These are phyloP conservation scores for Lepidonotus clava DNA, from an alignment of 2,888 invertebrate genomes.

Conservation along the genomic window DNA sequence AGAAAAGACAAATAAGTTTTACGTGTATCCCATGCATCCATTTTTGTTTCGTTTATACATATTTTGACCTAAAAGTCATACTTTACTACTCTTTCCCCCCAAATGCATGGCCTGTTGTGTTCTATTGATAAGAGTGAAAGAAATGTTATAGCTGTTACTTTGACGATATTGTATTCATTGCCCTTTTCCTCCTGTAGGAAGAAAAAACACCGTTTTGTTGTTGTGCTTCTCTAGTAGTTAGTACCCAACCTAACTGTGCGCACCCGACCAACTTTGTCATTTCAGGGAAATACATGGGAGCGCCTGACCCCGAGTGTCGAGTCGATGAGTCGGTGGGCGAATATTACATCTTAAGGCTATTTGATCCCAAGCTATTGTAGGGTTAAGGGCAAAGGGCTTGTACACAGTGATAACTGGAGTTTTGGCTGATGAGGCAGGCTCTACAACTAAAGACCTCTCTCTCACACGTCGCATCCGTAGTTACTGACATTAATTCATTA, in stretches of 20 bases:
- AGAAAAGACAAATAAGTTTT: too few relatives aligned
- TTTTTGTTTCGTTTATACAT: background rate
- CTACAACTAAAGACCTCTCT: background rate
- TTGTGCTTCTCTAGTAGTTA: conserved; percentile 10
- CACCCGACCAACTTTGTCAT: conserved; percentile 28
- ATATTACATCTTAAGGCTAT: conserved; percentile 3
- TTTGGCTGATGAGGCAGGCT: background rate
- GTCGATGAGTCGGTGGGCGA: conserved; percentile 47
- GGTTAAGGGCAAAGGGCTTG: conserved; percentile 38
- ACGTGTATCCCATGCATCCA: too few relatives aligned
- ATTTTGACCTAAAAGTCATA: too few relatives aligned
- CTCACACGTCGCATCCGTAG: too few relatives aligned
- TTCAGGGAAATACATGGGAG: conserved; percentile 52
- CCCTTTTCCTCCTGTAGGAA: too few relatives aligned
- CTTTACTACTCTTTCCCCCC: too few relatives aligned
- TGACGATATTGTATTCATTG: too few relatives aligned
- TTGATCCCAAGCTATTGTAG: conserved; percentile 2
- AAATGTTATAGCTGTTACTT: too few relatives aligned
- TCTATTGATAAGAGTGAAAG: background rate
- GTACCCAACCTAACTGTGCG: conserved; percentile 27
- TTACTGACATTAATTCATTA: too few relatives aligned
- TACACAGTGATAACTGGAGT: background rate
- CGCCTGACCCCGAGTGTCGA: conserved; percentile 44
- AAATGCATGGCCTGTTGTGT: too few relatives aligned
- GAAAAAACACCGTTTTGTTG: background rate